Percentiles rank a stretch among this genome's conserved stretches.
These are phyloP conservation scores for Phocoena phocoena DNA, from an alignment of 2,113 vertebrate genomes.

Conservation along the genomic window DNA sequence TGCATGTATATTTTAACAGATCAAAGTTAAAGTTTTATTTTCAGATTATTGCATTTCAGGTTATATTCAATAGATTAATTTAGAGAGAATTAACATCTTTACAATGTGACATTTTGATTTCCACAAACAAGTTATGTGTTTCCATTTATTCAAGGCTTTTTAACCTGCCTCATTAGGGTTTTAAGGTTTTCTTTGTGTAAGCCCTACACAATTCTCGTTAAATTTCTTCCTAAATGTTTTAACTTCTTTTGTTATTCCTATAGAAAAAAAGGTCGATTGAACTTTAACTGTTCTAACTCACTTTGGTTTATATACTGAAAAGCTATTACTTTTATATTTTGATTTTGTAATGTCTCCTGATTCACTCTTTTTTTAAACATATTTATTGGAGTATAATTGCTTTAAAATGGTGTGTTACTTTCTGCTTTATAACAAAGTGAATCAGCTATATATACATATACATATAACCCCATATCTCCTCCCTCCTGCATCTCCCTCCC, in stretches of 20 bases:
- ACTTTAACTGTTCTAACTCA: background rate
- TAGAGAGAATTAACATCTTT: background rate
- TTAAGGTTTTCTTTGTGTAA: background rate
- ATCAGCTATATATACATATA: too few species aligned
- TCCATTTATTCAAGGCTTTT: background rate
- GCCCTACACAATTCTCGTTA: background rate
- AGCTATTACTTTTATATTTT: background rate
- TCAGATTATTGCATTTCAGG: background rate
- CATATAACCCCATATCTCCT: too few species aligned
- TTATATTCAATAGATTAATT: background rate
- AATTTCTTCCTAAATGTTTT: background rate
- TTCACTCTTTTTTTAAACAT: background rate
- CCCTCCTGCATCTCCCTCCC: too few species aligned
- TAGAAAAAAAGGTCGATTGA: background rate
- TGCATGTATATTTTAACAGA: background rate
- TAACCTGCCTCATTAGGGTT: background rate
- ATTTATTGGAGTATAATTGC: too few species aligned
- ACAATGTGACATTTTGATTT: background rate
- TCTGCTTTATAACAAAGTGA: too few species aligned
- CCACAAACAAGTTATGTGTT: background rate
- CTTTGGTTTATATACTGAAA: background rate
- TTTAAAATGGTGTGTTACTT: too few species aligned
- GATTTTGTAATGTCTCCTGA: background rate
- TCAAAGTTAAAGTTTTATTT: slow-evolving; percentile 7
- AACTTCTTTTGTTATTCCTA: background rate